Percentiles rank a stretch among this genome's conserved stretches.
These are phyloP conservation scores for Pampus argenteus DNA, from an alignment of 2,797 vertebrate species.

Conservation along the genomic window DNA sequence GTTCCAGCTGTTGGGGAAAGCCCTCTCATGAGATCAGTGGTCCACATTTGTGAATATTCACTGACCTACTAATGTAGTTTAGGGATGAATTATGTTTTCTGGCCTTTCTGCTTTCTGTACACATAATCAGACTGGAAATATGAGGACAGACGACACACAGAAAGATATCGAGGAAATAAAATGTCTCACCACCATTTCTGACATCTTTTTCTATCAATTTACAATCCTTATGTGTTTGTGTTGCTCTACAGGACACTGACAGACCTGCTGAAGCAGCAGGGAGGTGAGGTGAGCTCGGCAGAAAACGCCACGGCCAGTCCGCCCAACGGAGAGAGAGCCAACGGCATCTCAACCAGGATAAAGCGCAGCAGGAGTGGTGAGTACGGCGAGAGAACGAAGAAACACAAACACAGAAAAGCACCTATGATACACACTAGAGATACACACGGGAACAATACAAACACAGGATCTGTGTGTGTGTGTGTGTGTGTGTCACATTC, in stretches of 20 bases:
- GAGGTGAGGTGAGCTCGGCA: constrained; percentile 76
- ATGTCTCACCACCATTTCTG: background rate
- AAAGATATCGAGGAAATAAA: background rate
- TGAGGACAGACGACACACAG: background rate
- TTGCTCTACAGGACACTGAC: constrained; percentile 87
- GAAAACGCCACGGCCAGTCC: constrained; percentile 78
- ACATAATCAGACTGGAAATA: background rate
- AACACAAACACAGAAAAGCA: too few species aligned
- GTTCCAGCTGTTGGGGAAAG: constrained; percentile 42
- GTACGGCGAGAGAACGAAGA: too few species aligned
- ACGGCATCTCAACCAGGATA: constrained; percentile 85
- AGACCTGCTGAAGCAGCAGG: constrained; percentile 94
- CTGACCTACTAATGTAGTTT: background rate
- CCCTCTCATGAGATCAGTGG: too few species aligned
- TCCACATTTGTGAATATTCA: constrained; percentile 27
- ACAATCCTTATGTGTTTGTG: background rate
- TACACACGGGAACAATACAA: background rate
- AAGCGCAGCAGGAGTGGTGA: constrained; percentile 90
- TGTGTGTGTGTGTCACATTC: background rate
- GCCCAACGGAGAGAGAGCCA: constrained; percentile 75
- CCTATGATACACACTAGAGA: too few species aligned
- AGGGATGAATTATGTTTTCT: background rate
- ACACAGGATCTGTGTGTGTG: background rate
- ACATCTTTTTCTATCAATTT: background rate
- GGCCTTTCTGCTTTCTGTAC: background rate